Evolutionary conservation across 2,888 invertebrate species (phyloP).

Genomic region (Ptychoptera contaminata): DNA sequence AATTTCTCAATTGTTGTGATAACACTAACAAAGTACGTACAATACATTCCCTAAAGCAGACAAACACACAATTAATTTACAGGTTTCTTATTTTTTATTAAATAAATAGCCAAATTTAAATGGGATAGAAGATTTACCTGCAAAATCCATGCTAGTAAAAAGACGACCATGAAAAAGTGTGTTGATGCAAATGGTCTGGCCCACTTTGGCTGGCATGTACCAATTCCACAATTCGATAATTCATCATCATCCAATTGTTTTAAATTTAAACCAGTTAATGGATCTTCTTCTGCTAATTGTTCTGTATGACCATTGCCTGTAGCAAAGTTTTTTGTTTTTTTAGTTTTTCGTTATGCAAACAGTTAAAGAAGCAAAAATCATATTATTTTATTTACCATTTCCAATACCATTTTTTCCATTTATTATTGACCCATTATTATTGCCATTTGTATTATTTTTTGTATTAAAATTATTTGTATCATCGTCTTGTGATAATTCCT

Average conservation of each 20-base stretch:
- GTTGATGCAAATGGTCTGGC: slow-evolving; percentile 70
- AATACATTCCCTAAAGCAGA: slow-evolving; percentile 59
- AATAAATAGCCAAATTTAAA: neutral
- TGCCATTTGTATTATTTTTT: slow-evolving; percentile 8
- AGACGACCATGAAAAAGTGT: slow-evolving; percentile 74
- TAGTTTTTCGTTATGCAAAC: neutral
- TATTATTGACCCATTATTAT: slow-evolving; percentile 20
- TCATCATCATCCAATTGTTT: slow-evolving; percentile 14
- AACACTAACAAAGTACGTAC: slow-evolving; percentile 85
- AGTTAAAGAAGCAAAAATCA: neutral
- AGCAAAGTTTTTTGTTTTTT: neutral
- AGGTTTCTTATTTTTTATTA: slow-evolving; percentile 10
- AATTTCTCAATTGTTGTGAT: slow-evolving; percentile 87
- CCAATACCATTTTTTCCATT: slow-evolving; percentile 21
- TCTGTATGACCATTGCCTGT: slow-evolving; percentile 4
- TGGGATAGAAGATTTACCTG: slow-evolving; percentile 24
- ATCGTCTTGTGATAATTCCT: neutral
- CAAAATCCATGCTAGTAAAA: slow-evolving; percentile 72
- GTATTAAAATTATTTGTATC: neutral
- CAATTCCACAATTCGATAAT: slow-evolving; percentile 54
- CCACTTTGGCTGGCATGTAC: slow-evolving; percentile 59
- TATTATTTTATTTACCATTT: slow-evolving; percentile 17
- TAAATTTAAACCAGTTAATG: slow-evolving; percentile 22
- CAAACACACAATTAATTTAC: neutral
- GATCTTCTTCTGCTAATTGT: slow-evolving; percentile 23